Evolutionary conservation across 2,888 invertebrate genomes (phyloP).

Genomic region (Amiota communis): DNA sequence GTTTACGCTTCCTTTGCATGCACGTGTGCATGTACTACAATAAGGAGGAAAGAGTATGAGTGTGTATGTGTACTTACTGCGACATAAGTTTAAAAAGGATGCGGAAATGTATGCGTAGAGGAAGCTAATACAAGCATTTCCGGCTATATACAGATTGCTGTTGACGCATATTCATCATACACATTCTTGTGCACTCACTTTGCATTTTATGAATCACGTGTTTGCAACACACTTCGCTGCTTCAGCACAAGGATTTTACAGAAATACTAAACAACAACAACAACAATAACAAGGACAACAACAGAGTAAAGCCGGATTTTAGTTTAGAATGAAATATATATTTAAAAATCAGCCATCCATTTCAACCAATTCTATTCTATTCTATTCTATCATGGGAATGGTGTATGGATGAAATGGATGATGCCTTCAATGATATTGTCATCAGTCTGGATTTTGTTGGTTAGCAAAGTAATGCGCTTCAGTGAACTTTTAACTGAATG

Average conservation of each 20-base stretch:
- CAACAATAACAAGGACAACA: too few relatives aligned
- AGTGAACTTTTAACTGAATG: background rate
- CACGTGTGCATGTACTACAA: slow-evolving; percentile 11
- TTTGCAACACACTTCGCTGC: background rate
- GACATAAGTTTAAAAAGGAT: slow-evolving; percentile 63
- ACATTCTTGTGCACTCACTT: slow-evolving; percentile 14
- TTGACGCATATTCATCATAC: slow-evolving; percentile 23
- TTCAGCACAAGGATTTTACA: slow-evolving; percentile 8
- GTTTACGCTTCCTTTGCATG: background rate
- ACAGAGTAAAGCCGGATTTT: too few relatives aligned
- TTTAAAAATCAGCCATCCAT: too few relatives aligned
- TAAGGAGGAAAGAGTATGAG: background rate
- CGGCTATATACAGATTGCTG: slow-evolving; percentile 20
- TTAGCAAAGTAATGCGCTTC: too few relatives aligned
- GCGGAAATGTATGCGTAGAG: slow-evolving; percentile 65
- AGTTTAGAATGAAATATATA: too few relatives aligned
- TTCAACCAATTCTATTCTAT: too few relatives aligned
- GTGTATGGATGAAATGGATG: too few relatives aligned
- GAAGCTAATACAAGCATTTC: slow-evolving; percentile 56
- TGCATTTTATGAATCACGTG: slow-evolving; percentile 15
- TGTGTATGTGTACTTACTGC: slow-evolving; percentile 38
- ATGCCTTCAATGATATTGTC: background rate
- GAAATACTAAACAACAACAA: too few relatives aligned
- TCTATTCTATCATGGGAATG: too few relatives aligned
- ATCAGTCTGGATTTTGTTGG: background rate